Conservation (phyloP, 2,113 vertebrate genomes). For the Aegithalos caudatus region DNA sequence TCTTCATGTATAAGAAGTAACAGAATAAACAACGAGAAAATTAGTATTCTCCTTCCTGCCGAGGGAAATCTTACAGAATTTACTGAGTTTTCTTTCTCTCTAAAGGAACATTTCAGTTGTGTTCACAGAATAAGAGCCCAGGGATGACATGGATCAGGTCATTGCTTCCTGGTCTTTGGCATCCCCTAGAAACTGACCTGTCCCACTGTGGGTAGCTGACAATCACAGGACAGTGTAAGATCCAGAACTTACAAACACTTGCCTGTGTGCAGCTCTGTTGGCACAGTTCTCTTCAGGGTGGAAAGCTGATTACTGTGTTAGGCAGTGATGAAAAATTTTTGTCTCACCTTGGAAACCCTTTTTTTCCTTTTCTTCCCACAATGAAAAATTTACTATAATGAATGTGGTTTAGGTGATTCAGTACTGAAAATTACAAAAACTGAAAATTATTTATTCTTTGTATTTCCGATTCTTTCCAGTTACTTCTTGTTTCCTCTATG, state of each 20-base stretch:
- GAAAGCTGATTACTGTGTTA: not conserved
- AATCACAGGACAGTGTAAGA: not conserved
- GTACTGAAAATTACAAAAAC: not conserved
- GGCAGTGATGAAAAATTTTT: not conserved
- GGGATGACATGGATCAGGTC: not conserved
- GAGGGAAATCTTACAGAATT: not conserved
- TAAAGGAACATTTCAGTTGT: not conserved
- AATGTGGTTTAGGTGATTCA: not conserved
- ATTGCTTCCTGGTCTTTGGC: not conserved
- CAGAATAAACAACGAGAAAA: not conserved
- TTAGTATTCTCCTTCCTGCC: not conserved
- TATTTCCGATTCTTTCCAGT: not conserved
- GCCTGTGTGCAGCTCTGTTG: not conserved
- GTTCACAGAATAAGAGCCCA: not conserved
- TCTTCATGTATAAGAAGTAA: not conserved
- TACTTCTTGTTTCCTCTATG: not conserved
- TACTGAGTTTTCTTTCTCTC: not conserved
- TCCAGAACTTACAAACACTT: not conserved
- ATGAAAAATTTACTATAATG: not conserved
- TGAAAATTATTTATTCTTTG: rapidly evolving
- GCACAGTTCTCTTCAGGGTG: not conserved
- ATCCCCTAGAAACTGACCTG: not conserved
- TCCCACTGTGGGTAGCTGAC: not conserved
- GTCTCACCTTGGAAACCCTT: not conserved
- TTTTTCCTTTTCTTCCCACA: not conserved